phyloP scores from a whole-genome alignment of 2,797 vertebrate genomes.

The Oryzias dopingdopingensis region DNA sequence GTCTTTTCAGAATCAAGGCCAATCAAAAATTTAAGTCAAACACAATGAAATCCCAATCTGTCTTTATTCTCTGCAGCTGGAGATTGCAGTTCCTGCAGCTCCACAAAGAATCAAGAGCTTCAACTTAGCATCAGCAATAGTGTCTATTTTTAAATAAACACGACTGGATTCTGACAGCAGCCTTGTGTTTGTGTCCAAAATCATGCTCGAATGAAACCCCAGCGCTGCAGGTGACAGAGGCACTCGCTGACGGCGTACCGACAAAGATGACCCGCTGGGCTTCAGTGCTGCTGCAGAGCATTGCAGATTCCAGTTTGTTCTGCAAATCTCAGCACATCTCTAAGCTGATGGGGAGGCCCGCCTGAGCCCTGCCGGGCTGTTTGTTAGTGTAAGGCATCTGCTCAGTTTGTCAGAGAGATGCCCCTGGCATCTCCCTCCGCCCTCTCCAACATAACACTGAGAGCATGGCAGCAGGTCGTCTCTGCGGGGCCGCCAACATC shows the following conservation, averaged over 20 bases:
- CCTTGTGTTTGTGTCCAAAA: constrained; percentile 28
- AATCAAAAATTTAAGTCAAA: constrained; percentile 4
- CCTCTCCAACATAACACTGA: constrained; percentile 42
- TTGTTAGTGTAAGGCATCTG: constrained; percentile 84
- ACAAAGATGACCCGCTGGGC: constrained; percentile 38
- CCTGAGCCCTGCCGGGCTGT: constrained; percentile 64
- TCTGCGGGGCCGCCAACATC: constrained; percentile 40
- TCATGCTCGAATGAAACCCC: constrained; percentile 35
- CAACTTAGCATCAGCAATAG: constrained; percentile 47
- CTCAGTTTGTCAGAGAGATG: constrained; percentile 78
- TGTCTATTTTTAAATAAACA: constrained; percentile 47
- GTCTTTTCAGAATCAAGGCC: constrained; percentile 5
- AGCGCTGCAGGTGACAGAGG: constrained; percentile 47
- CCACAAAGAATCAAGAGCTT: constrained; percentile 48
- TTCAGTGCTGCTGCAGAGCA: constrained; percentile 53
- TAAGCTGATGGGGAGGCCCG: constrained; percentile 63
- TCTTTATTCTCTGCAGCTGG: constrained; percentile 30
- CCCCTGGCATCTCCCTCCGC: constrained; percentile 62
- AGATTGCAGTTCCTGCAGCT: constrained; percentile 34
- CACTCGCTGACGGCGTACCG: constrained; percentile 34
- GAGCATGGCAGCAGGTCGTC: constrained; percentile 64
- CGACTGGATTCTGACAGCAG: constrained; percentile 40
- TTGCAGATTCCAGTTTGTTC: constrained; percentile 42
- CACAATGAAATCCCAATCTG: constrained; percentile 29
- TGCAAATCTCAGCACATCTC: constrained; percentile 67